A percentile compares a stretch with the other conserved stretches of the same genome.
These are phyloP conservation scores for Phrynocephalus vlangalii DNA, from an alignment of 2,797 vertebrate genomes.

Conservation along the genomic window DNA sequence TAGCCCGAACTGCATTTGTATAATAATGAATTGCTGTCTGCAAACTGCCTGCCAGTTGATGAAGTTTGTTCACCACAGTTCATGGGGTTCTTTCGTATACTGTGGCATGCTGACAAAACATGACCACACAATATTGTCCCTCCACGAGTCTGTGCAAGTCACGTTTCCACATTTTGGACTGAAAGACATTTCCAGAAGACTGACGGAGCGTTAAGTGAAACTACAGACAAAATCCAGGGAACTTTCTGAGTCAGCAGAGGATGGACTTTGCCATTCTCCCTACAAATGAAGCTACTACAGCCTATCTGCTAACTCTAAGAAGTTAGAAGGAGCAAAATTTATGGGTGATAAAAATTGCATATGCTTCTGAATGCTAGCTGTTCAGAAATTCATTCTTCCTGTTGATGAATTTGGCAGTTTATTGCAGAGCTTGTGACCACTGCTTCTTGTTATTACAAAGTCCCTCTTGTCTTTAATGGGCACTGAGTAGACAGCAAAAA, in stretches of 20 bases:
- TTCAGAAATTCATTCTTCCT: conserved; percentile 61
- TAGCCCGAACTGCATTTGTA: conserved; percentile 51
- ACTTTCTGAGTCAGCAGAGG: conserved; percentile 72
- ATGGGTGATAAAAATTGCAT: conserved; percentile 71
- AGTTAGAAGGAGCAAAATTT: conserved; percentile 55
- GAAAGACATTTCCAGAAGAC: conserved; percentile 75
- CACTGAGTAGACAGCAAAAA: conserved; percentile 40
- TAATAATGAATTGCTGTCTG: conserved; percentile 67
- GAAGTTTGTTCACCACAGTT: conserved; percentile 66
- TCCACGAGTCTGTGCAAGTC: conserved; percentile 72
- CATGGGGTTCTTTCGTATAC: conserved; percentile 51
- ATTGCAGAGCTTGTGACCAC: conserved; percentile 46
- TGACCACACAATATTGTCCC: conserved; percentile 65
- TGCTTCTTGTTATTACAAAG: conserved; percentile 61
- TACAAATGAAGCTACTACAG: conserved; percentile 72
- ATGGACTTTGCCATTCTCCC: conserved; percentile 72
- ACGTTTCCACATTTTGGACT: conserved; percentile 75
- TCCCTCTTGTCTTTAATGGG: conserved; percentile 56
- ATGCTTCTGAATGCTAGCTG: conserved; percentile 57
- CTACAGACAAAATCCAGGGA: conserved; percentile 73
- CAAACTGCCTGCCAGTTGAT: conserved; percentile 58
- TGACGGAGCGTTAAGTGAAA: conserved; percentile 75
- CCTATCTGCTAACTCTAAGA: conserved; percentile 69
- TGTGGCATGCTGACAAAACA: conserved; percentile 69
- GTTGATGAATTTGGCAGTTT: conserved; percentile 57